Conservation (phyloP, 2,888 invertebrate species). For the Entomobrya proxima region DNA sequence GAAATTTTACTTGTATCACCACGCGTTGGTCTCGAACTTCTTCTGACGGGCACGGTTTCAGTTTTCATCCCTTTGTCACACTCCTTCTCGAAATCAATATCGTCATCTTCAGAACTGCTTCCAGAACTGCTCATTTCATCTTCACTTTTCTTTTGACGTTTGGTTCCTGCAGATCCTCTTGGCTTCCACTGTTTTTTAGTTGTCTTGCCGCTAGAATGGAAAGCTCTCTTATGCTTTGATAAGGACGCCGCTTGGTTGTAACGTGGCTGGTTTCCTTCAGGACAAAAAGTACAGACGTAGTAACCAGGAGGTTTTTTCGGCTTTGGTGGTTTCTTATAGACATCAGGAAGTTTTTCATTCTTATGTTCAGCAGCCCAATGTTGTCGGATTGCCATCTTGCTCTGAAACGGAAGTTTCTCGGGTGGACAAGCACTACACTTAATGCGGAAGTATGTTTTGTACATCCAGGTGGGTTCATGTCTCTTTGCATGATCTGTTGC, state of each 20-base stretch:
- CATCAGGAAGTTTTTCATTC: background rate
- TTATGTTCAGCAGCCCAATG: background rate
- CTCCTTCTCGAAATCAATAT: slow-evolving; percentile 10
- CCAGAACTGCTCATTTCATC: slow-evolving; percentile 32
- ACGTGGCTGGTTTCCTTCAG: slow-evolving; percentile 2
- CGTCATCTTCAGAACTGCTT: slow-evolving; percentile 8
- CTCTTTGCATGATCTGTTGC: background rate
- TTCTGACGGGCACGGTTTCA: background rate
- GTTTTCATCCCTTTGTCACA: background rate
- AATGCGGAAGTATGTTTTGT: slow-evolving; percentile 15
- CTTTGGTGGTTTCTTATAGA: slow-evolving; percentile 6
- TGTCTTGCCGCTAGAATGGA: background rate
- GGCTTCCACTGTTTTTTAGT: slow-evolving; percentile 42
- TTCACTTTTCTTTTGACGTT: background rate
- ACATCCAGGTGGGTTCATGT: background rate
- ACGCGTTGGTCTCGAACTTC: background rate
- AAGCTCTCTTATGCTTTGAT: background rate
- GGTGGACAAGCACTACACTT: slow-evolving; percentile 31
- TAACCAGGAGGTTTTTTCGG: slow-evolving; percentile 1
- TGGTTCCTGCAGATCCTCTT: background rate
- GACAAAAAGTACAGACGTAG: slow-evolving; percentile 6
- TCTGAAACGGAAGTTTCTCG: slow-evolving; percentile 9
- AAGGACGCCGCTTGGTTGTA: background rate
- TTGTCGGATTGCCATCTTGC: slow-evolving; percentile 2
- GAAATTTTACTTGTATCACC: background rate